Conservation (phyloP, 2,888 invertebrate genomes). For the Axea sp. region DNA sequence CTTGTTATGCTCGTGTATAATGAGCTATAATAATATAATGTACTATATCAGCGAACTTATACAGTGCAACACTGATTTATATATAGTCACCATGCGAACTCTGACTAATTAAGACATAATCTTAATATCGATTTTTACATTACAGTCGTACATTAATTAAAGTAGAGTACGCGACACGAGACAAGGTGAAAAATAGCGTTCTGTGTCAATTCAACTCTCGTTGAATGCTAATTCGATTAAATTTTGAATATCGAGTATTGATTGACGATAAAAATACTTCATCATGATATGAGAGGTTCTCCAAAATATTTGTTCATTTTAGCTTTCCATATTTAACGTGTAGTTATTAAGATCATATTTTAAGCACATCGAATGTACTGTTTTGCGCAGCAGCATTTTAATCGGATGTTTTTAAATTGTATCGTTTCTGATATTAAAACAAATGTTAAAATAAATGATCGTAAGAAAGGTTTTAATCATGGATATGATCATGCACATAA, state of each 20-base stretch:
- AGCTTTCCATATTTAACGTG: not conserved
- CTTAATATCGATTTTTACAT: conserved; percentile 46
- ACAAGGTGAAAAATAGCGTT: conserved; percentile 4
- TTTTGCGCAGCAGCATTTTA: not conserved
- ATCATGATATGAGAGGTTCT: conserved; percentile 1
- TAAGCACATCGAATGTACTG: not conserved
- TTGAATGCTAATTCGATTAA: conserved; percentile 18
- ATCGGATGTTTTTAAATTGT: too few relatives aligned
- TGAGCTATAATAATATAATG: conserved; percentile 33
- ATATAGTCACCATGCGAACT: conserved; percentile 46
- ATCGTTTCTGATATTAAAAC: too few relatives aligned
- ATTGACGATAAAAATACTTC: conserved; percentile 11
- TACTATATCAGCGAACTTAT: conserved; percentile 26
- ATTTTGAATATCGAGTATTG: conserved; percentile 14
- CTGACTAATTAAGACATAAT: conserved; percentile 49
- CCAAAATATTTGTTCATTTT: conserved; percentile 1
- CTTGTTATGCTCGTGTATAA: conserved; percentile 24
- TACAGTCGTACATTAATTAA: conserved; percentile 23
- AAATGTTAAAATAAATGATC: too few relatives aligned
- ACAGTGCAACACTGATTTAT: conserved; percentile 35
- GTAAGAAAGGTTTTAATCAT: too few relatives aligned
- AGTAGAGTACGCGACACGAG: not conserved
- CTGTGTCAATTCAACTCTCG: conserved; percentile 3
- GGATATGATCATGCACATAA: too few relatives aligned
- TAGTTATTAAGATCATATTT: conserved; percentile 1